These are phyloP conservation scores for Callionymus lyra DNA, from an alignment of 2,113 vertebrate species.

Conservation along the genomic window DNA sequence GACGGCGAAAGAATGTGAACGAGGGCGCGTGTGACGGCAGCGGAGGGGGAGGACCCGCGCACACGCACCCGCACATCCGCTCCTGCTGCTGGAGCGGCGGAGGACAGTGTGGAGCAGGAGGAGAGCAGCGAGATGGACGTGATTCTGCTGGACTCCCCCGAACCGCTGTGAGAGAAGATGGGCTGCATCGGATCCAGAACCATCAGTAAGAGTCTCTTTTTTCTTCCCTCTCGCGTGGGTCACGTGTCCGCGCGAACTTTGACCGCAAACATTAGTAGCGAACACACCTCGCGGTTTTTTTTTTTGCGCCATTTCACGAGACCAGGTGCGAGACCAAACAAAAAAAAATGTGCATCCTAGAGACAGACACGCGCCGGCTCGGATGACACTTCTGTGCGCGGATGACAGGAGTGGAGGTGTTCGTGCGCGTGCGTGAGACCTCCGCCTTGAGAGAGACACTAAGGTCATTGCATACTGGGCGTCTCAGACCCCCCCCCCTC, in stretches of 20 bases:
- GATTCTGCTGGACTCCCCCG: constrained; percentile 49
- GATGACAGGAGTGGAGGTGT: background rate
- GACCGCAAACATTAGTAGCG: constrained; percentile 26
- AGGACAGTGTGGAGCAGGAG: constrained; percentile 9
- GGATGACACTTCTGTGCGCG: too few relatives aligned
- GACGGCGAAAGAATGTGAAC: background rate
- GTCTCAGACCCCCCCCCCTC: constrained; percentile 24
- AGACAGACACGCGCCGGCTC: background rate
- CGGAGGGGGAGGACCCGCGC: constrained; percentile 5
- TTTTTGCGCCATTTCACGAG: background rate
- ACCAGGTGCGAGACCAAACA: background rate
- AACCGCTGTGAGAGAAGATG: constrained; percentile 65
- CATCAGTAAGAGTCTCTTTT: constrained; percentile 59
- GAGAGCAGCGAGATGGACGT: constrained; percentile 39
- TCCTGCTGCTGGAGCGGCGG: constrained; percentile 35
- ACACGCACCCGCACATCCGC: constrained; percentile 25
- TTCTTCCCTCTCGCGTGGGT: constrained; percentile 9
- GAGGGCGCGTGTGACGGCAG: background rate
- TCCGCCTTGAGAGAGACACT: constrained; percentile 38
- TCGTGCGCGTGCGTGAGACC: constrained; percentile 11
- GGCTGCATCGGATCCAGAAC: constrained; percentile 74
- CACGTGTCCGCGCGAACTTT: constrained; percentile 24
- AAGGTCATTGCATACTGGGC: constrained; percentile 48
- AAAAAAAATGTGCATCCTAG: constrained; percentile 5
- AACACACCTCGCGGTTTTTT: constrained; percentile 3